A percentile compares a stretch with the other conserved stretches of the same genome.
These are phyloP conservation scores for Mareca penelope DNA, from an alignment of 2,797 vertebrate species.

Conservation along the genomic window DNA sequence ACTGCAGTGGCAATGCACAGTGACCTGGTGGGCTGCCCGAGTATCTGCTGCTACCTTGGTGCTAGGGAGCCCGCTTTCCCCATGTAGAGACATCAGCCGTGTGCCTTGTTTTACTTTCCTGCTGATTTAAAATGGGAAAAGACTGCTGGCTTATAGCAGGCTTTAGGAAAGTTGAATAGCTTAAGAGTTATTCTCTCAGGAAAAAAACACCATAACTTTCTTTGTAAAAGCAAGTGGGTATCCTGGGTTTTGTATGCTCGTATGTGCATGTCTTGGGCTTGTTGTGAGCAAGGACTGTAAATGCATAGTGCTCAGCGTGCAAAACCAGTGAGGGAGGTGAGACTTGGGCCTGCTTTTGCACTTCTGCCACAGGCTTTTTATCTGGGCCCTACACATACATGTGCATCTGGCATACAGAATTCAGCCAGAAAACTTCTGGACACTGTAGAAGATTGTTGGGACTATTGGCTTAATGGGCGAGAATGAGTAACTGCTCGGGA, in stretches of 20 bases:
- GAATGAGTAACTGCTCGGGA: accelerated
- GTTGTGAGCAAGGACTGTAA: background rate
- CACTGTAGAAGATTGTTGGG: background rate
- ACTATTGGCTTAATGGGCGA: background rate
- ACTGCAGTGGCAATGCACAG: background rate
- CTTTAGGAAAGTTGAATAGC: background rate
- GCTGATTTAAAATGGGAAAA: background rate
- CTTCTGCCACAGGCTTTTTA: background rate
- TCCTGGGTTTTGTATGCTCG: background rate
- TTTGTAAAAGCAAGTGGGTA: background rate
- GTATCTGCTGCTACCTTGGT: background rate
- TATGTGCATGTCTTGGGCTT: background rate
- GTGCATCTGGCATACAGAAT: background rate
- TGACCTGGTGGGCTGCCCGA: background rate
- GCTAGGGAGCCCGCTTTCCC: background rate
- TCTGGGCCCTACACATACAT: background rate
- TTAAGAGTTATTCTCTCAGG: background rate
- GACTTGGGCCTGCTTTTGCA: background rate
- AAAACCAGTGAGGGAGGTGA: background rate
- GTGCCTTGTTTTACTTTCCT: background rate
- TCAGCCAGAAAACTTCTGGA: background rate
- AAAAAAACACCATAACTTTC: background rate
- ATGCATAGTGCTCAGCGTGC: background rate
- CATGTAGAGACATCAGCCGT: accelerated
- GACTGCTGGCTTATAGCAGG: background rate